Percentiles rank a stretch among this genome's conserved stretches.
Evolutionary conservation across 2,113 vertebrate genomes (phyloP).

Genomic region (Cyphotilapia sp.): DNA sequence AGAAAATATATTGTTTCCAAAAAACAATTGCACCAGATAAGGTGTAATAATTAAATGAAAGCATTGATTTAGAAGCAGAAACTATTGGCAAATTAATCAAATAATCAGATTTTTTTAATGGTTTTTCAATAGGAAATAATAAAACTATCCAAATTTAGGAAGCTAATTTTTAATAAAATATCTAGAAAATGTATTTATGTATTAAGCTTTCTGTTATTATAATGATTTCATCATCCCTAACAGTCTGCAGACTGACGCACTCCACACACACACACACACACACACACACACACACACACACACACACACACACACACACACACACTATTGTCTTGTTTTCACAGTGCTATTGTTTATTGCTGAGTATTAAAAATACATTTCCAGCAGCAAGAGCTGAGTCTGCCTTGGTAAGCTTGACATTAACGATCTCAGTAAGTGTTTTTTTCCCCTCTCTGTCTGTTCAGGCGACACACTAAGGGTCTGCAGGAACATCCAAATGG

Average conservation of each 20-base stretch:
- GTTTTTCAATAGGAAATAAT: neutral
- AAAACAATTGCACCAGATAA: neutral
- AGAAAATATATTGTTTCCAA: neutral
- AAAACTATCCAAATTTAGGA: neutral
- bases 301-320: neutral
- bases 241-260: neutral
- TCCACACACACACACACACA: neutral
- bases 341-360: neutral
- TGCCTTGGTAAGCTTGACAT: slow-evolving; percentile 10
- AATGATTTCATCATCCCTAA: neutral
- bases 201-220: neutral
- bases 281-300: neutral
- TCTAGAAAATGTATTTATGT: neutral
- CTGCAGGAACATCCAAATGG: slow-evolving; percentile 46
- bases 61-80: neutral
- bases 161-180: neutral
- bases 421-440: slow-evolving; percentile 28
- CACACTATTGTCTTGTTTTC: neutral
- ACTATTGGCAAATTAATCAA: neutral
- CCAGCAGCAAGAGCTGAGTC: neutral
- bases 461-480: slow-evolving; percentile 29
- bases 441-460: neutral
- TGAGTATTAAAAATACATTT: slow-evolving; percentile 10
- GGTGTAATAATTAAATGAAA: neutral
- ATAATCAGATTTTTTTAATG: neutral